Base-by-base conservation (phyloP, 2,888 invertebrate genomes). In the Agrochola macilenta region DNA sequence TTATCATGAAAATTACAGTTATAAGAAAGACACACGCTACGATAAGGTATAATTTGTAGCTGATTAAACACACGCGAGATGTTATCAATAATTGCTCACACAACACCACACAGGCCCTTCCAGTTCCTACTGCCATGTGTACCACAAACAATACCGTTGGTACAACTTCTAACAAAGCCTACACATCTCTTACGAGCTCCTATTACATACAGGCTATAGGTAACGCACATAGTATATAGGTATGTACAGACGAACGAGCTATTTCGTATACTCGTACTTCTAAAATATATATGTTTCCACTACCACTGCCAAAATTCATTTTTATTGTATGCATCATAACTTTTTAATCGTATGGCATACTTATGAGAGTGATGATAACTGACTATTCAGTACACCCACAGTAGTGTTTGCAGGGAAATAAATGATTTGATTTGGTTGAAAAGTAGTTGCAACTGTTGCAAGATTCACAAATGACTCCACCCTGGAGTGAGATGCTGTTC, bases 121-220 rank as follows among this genome's bases (percentile, higher is more conserved):
- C 58, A n/a, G n/a, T n/a, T n/a, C n/a, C n/a, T n/a, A 14, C 20
- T 69, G 39, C 60, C 78, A 9, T 20, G 70, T n/a, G 71, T 39
- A 58, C 39, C 58, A 39, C 63, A 65, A 43, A 83, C 68, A 69
- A 64, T 64, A 39, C 46, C 12, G 69, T 69, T 5, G 57, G 64
- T 30, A 46, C 12, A 61, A 69, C 54, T 79, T 46, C 35, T 26
- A 58, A 79, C 80, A 74, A 84, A 66, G 60, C 26, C 57, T 7
- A 20, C 39, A 14, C 43, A 66, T 49, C 12, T 70, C 30, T 49
- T 5, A 26, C 39, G 23, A 49, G 52, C 39, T 63, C 61, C 35
- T 46, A 49, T 39, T 17, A 30, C 20, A 23, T 63, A 43, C 17
- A 17, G 23, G 26, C 70, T 23, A 23, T 12, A n/a, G 5, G 0